Base-by-base conservation (phyloP, 1,140 invertebrate genomes). In the Thaumetopoea pityocampa region DNA sequence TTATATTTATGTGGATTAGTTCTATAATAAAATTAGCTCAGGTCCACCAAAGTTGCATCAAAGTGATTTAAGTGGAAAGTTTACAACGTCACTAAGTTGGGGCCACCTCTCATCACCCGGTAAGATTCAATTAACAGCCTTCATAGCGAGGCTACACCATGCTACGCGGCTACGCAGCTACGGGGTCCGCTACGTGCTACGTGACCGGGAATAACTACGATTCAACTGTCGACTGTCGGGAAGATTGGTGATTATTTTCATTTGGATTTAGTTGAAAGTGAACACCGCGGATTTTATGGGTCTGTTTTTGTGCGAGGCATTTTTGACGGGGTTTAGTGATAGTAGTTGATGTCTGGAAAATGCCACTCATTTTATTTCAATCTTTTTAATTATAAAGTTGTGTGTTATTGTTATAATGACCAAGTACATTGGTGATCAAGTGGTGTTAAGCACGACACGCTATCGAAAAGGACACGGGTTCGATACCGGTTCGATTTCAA, bases 61-160 rank as follows among this genome's bases (percentile, higher is more conserved):
- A 49, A 62, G 48, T 61, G 51, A 44, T 49, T 55, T 61, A 58
- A 76, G 68, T 76, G 58, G 47, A 47, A 76, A 72, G 67, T 68
- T 70, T 42, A 33, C 18, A 53, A 50, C 24, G 40, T 38, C 41
- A 35, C 38, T 17, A 56, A 67, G 55, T 62, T 66, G n/a, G 32
- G 30, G 60, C 51, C 54, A 74, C 67, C 66, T 74, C 69, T 58
- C 55, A 51, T 38, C 57, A 51, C 37, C 36, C 41, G 38, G 27
- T 50, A 38, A 55, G 58, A 74, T 53, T 51, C 53, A 68, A 70
- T 73, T 68, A 67, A 64, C 64, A 62, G 51, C 66, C 71, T 71
- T 41, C 63, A 57, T 63, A 59, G 52, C 56, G 37, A 38, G 51
- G 35, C 55, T 47, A 44, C 38, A 44, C 44, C 20, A 23, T 35